Evolutionary conservation across 2,797 vertebrate genomes (phyloP), one percentile per base, ranked within the genome.

Genomic region (Lutjanus argentimaculatus): DNA sequence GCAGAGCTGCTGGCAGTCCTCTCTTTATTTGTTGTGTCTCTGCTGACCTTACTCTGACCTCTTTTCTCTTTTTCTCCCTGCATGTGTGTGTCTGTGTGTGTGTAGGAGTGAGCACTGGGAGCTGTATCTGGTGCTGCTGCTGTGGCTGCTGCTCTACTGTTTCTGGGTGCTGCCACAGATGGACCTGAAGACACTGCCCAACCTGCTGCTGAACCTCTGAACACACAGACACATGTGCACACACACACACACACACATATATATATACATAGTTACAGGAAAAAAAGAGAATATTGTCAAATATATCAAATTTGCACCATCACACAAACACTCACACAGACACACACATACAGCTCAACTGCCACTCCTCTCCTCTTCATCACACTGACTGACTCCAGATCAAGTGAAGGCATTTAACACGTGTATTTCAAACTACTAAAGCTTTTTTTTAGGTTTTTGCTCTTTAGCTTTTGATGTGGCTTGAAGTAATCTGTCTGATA

Each of bases 81-180:
- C 71, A 30, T 74, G 69, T 69, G 53, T 49, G 53, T 69, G 21
- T 69, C n/a, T 56, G 21, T 86, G 45, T 25, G 89, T 86, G 77
- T 48, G 76, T 36, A 36, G 30, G 43, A 68, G 46, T 58, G 91
- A 85, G 46, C 84, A 48, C 80, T 71, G 56, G 1, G 97, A 98
- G 86, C 92, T 97, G 42, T 96, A 96, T 73, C 91, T 98, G 61
- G 90, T 98, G 46, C 88, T 99, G 83, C 93, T 98, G 84, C 95
- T 98, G 79, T 99, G 98, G 98, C 90, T 98, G 69, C 92, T 97
- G 77, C 93, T 98, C 67, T 99, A 99, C 94, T 99, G 97, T 92
- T 91, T 97, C 79, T 92, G 97, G 90, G 92, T 99, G 68, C 94
- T 99, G 89, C 97, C 97, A 0, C 97, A 98, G 89, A 93, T 99